These are phyloP conservation scores for Tiphia femorata DNA, from an alignment of 2,888 invertebrate genomes.

Conservation along the genomic window DNA sequence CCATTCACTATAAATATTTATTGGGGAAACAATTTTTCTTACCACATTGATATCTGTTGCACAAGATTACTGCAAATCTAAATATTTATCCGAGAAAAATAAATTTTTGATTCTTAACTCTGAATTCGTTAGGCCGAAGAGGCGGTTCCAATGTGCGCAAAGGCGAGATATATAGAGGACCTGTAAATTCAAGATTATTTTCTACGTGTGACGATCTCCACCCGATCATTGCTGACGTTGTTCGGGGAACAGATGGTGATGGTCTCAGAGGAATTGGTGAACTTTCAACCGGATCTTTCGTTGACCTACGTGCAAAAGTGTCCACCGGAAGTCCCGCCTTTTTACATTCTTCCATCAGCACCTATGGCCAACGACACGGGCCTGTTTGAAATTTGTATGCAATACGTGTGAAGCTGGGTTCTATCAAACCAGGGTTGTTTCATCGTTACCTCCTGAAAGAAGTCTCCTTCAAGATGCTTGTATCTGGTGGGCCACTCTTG, in stretches of 20 bases:
- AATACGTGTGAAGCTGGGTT: too few species aligned
- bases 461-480: conserved; percentile 46
- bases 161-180: conserved; percentile 68
- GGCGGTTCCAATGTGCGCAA: conserved; percentile 64
- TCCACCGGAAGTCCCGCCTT: conserved; percentile 46
- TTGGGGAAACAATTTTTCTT: too few species aligned
- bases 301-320: conserved; percentile 40
- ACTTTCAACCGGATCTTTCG: conserved; percentile 36
- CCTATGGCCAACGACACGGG: conserved; percentile 40
- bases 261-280: conserved; percentile 46
- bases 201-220: conserved; percentile 67
- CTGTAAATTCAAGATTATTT: conserved; percentile 67
- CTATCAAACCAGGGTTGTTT: conserved; percentile 1
- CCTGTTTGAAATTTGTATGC: neutral
- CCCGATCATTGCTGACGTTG: conserved; percentile 67
- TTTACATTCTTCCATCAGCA: conserved; percentile 52
- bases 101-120: conserved; percentile 50
- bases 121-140: conserved; percentile 40
- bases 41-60: too few species aligned
- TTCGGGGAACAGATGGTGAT: conserved; percentile 53
- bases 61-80: neutral
- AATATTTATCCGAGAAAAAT: conserved; percentile 51
- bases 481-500: conserved; percentile 50
- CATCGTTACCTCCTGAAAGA: conserved; percentile 47
- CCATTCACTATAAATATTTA: too few species aligned